Evolutionary conservation across 2,888 invertebrate species (phyloP), one percentile per base, ranked within the genome.

Genomic region (Acleris holmiana): DNA sequence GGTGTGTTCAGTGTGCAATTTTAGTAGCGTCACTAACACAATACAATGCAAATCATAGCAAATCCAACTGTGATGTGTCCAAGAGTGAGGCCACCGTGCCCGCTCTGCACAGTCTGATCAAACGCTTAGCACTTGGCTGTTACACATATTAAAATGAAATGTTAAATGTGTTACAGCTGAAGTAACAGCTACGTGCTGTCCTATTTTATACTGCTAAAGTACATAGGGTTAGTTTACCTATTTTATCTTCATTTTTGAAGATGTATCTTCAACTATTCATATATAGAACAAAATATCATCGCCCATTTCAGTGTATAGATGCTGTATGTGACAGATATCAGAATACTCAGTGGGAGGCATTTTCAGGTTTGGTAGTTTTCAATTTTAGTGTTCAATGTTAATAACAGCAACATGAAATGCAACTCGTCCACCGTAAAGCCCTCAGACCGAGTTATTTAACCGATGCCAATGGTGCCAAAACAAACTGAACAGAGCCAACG

Each of bases 401-500:
- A 40, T 40, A 64, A 35, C 47, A 47, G 51, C 35, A 21, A 44
- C 46, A 25, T 29, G 23, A 29, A 49, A 61, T 49, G 49, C 48
- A 59, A 29, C 50, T 25, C 44, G 47, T 29, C 35, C 51, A 57
- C 51, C 48, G 25, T 10, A n/a, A 15, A 58, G 35, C 58, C 53
- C 18, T 48, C 41, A 6, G 57, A 13, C 18, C 21, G 58, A 48
- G 58, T 48, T 46, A 51, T 25, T 19, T 15, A 15, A 40, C 21
- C 23, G 25, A 58, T 47, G 47, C 41, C 29, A 64, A 59, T 59
- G 60, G 60, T 65, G 65, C 65, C 65, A 65, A 65, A 65, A 44
- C 35, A 57, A 21, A 48, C 21, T 18, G 49, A 60, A 46, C 19
- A 57, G 46, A 48, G 55, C 47, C n/a, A 21, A 44, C 55, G 62